Evolutionary conservation across 1,140 invertebrate genomes (phyloP).

Genomic region (Lucilia sericata): DNA sequence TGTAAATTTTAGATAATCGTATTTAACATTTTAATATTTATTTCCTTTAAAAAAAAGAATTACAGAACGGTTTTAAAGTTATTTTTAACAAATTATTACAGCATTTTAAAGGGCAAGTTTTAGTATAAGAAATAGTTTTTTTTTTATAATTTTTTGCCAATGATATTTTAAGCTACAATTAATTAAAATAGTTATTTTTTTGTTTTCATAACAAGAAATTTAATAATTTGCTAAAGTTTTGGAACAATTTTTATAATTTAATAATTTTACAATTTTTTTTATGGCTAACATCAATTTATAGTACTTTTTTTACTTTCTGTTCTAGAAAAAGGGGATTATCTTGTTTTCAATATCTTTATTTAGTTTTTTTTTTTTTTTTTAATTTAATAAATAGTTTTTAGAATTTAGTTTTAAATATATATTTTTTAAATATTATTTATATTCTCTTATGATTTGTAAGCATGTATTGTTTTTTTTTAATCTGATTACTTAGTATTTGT

Average conservation of each 20-base stretch:
- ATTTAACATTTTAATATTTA: neutral
- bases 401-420: neutral
- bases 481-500: conserved; percentile 53
- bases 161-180: conserved; percentile 20
- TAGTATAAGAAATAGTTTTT: neutral
- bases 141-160: neutral
- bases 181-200: neutral
- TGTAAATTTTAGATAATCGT: neutral
- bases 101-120: neutral
- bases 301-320: neutral
- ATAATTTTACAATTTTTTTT: neutral
- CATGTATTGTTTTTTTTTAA: conserved; percentile 47
- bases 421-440: conserved; percentile 7
- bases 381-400: conserved; percentile 31
- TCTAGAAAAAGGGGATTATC: conserved; percentile 30
- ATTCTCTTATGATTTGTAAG: neutral
- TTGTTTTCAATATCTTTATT: conserved; percentile 29
- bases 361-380: neutral
- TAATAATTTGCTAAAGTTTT: neutral
- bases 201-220: neutral
- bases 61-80: neutral
- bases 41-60: neutral
- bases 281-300: conserved; percentile 18
- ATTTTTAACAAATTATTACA: neutral
- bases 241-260: neutral